Base-by-base conservation (phyloP, 2,888 invertebrate genomes). In the Hybos culiciformis region DNA sequence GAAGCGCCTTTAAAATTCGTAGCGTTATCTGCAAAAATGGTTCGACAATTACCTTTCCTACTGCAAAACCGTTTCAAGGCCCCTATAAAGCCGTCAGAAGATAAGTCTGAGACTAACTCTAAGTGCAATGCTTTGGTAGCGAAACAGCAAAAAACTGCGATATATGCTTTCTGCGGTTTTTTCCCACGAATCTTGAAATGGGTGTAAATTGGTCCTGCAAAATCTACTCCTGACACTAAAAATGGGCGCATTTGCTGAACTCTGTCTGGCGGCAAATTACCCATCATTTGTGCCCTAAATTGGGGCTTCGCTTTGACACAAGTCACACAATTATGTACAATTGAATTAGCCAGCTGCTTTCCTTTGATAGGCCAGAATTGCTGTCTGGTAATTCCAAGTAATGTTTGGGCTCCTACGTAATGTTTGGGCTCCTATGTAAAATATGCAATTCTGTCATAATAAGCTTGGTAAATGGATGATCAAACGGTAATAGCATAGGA, bases 401-500 rank as follows among this genome's bases (percentile, higher is more conserved):
- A 32, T n/a, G n/a, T n/a, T n/a, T n/a, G n/a, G n/a, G n/a, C n/a
- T n/a, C n/a, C n/a, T n/a, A n/a, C n/a, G n/a, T 9, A n/a, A 42
- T 11, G 38, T 48, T 36, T 21, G 44, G 34, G 39, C 43, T 39
- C 9, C 26, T 26, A 43, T 48, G 41, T 31, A 42, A 18, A 23
- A 33, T 31, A 19, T 46, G 42, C 15, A 42, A 7, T 14, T 29
- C 19, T 33, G 12, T 37, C 17, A 44, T 18, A n/a, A 42, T 24
- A 26, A 47, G 24, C 36, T 46, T 45, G 9, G 32, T 37, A 8
- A 50, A 32, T 7, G 20, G 37, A 37, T 46, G 38, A 20, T 43
- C 39, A 12, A 49, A 44, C 12, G 55, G 54, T 14, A 56, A 19
- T 9, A 56, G 24, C 8, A 55, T 48, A n/a, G 49, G 53, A 48